A percentile compares a stretch with the other conserved stretches of the same genome.
Conservation (phyloP, 2,113 vertebrate species). For the Myanophis thanlyinensis region DNA sequence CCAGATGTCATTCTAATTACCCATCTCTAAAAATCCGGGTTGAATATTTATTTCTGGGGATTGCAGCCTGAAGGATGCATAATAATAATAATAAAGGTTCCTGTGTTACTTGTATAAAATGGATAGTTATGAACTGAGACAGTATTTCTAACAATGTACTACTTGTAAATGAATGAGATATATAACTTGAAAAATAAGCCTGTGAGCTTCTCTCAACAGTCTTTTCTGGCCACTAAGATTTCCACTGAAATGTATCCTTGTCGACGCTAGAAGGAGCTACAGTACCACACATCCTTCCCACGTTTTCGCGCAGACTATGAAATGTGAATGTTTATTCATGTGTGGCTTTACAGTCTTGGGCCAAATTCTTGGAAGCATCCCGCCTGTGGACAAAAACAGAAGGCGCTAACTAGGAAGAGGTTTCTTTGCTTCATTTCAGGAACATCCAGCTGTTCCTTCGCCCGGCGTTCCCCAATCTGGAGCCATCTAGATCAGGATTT, state of each 20-base stretch:
- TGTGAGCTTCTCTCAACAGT: not conserved
- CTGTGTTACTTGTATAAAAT: not conserved
- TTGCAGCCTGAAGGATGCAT: not conserved
- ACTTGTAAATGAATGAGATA: not conserved
- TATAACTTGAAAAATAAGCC: not conserved
- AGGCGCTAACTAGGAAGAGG: not conserved
- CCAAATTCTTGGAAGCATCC: not conserved
- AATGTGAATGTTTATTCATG: not conserved
- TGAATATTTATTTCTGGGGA: not conserved
- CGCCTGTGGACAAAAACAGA: not conserved
- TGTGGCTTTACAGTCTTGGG: not conserved
- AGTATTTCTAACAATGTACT: not conserved
- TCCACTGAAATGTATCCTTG: not conserved
- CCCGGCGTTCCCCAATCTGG: not conserved
- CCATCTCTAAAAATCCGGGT: not conserved
- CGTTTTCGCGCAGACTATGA: not conserved
- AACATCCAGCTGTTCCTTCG: not conserved
- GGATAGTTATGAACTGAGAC: not conserved
- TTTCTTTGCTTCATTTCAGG: not conserved
- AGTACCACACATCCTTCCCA: not conserved
- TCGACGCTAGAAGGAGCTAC: constrained; percentile 1
- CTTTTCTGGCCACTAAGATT: not conserved
- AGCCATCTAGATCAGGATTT: not conserved
- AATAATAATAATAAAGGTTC: not conserved
- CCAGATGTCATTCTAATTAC: not conserved